Percentiles rank a stretch among this genome's conserved stretches.
These are phyloP conservation scores for Rhinogobius similis DNA, from an alignment of 2,113 vertebrate genomes.

Conservation along the genomic window DNA sequence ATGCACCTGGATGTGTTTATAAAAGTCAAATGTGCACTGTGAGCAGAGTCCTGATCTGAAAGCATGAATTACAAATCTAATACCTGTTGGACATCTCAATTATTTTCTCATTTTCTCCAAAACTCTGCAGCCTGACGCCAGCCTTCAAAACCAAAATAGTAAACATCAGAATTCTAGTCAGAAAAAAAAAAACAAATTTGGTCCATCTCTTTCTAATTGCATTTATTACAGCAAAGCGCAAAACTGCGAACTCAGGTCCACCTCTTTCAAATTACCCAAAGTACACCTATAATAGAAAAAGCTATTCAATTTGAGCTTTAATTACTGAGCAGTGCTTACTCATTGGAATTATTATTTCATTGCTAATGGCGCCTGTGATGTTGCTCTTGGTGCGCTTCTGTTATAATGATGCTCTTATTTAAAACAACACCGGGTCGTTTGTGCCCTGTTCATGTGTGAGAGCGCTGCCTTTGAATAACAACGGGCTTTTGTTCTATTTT, in stretches of 20 bases:
- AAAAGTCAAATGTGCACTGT: too few species aligned
- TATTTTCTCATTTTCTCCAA: too few species aligned
- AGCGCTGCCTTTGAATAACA: not conserved
- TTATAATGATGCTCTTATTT: slow-evolving; percentile 7
- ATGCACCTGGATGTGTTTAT: too few species aligned
- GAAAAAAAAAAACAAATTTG: not conserved
- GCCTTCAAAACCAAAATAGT: slow-evolving; percentile 33
- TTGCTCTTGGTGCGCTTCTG: not conserved
- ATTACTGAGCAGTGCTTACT: slow-evolving; percentile 6
- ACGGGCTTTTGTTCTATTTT: not conserved
- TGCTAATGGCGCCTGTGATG: slow-evolving; percentile 4
- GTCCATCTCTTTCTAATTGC: not conserved
- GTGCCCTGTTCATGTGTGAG: not conserved
- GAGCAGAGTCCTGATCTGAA: too few species aligned
- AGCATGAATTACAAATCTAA: too few species aligned
- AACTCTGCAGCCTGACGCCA: too few species aligned
- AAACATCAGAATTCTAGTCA: slow-evolving; percentile 15
- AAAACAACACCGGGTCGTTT: slow-evolving; percentile 6
- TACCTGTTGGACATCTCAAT: too few species aligned
- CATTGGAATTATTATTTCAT: slow-evolving; percentile 7
- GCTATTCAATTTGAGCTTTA: slow-evolving; percentile 2
- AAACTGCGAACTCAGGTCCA: not conserved
- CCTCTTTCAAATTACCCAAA: not conserved
- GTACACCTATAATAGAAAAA: slow-evolving; percentile 5
- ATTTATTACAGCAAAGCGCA: not conserved